phyloP scores from a whole-genome alignment of 2,888 invertebrate genomes.

The Phortica okadai region DNA sequence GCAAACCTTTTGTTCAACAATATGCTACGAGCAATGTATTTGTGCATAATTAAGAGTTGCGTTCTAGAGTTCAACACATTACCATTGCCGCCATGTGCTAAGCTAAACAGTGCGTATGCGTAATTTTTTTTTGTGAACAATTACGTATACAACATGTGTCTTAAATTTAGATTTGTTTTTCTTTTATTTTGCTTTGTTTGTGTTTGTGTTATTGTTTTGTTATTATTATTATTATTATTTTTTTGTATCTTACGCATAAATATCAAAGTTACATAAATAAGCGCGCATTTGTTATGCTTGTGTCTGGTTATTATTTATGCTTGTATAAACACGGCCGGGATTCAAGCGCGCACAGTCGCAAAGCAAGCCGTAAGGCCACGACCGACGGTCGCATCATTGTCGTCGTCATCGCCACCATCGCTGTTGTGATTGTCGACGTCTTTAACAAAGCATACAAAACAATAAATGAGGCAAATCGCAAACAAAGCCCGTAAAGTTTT shows the following conservation, averaged over 20 bases:
- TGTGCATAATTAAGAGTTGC: constrained; percentile 15
- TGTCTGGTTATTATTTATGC: constrained; percentile 44
- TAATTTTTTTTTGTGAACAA: not conserved
- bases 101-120: not conserved
- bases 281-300: constrained; percentile 49
- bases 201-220: not conserved
- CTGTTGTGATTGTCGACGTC: not conserved
- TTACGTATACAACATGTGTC: not conserved
- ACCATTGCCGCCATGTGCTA: not conserved
- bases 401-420: not conserved
- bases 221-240: not conserved
- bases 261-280: constrained; percentile 3
- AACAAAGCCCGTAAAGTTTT: constrained; percentile 52
- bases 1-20: not conserved
- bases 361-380: too few relatives aligned
- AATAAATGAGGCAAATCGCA: constrained; percentile 65
- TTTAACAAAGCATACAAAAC: constrained; percentile 45
- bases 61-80: not conserved
- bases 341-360: too few relatives aligned
- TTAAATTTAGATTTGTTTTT: not conserved
- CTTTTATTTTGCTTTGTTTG: not conserved
- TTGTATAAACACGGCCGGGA: not conserved
- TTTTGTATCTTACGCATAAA: not conserved
- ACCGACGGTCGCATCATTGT: too few relatives aligned
- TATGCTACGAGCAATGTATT: not conserved